Percentiles rank a stretch among this genome's conserved stretches.
phyloP scores from a whole-genome alignment of 2,113 vertebrate genomes.

The Crotalus tigris region DNA sequence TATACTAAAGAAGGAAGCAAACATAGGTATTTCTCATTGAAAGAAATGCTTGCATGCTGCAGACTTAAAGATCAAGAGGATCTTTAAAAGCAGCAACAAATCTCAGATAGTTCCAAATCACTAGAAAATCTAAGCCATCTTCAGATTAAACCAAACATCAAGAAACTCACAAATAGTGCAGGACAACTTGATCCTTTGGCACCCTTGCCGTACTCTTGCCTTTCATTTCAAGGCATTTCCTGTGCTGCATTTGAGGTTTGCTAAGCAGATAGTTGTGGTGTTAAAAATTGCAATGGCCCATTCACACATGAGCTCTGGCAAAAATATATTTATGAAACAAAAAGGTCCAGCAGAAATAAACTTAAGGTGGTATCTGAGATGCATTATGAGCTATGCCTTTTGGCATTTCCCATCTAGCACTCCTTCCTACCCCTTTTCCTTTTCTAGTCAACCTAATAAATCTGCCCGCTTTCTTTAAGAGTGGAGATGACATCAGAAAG shows the following conservation, averaged over 20 bases:
- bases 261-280: neutral
- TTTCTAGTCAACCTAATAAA: neutral
- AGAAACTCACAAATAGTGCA: neutral
- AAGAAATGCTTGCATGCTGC: neutral
- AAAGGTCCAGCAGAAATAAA: neutral
- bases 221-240: neutral
- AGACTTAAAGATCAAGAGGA: neutral
- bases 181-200: neutral
- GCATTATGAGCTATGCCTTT: neutral
- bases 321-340: neutral
- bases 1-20: neutral
- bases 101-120: neutral
- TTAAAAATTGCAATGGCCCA: neutral
- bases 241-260: neutral
- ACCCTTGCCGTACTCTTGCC: neutral
- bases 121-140: neutral
- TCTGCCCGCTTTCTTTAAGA: neutral
- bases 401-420: neutral
- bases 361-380: neutral
- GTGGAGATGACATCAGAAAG: neutral
- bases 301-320: neutral
- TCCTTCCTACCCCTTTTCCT: neutral
- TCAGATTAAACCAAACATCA: neutral
- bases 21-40: neutral
- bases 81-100: neutral